A percentile compares a stretch with the other conserved stretches of the same genome.
Conservation (phyloP, 2,797 vertebrate genomes). For the Syngnathus acus region DNA sequence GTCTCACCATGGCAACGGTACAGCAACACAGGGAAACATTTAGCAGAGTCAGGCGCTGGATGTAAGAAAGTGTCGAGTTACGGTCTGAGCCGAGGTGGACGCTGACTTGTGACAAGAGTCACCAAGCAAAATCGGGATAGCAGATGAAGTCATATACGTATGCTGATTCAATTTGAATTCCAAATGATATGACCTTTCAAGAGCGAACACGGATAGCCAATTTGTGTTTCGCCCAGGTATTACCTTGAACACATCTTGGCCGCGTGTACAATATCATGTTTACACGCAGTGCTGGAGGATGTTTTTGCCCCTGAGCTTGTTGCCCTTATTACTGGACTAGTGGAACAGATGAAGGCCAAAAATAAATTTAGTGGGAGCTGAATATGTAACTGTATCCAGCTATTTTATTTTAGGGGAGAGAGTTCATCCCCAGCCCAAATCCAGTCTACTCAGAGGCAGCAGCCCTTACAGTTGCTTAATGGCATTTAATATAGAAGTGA, state of each 20-base stretch:
- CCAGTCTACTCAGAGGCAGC: conserved; percentile 47
- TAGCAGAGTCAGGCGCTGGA: conserved; percentile 70
- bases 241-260: conserved; percentile 1
- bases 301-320: conserved; percentile 33
- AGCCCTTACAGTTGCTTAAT: conserved; percentile 46
- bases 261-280: conserved; percentile 14
- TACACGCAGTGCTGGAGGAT: conserved; percentile 27
- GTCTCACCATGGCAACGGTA: conserved; percentile 86
- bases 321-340: conserved; percentile 62
- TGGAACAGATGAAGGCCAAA: conserved; percentile 67
- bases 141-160: neutral
- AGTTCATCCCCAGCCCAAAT: conserved; percentile 67
- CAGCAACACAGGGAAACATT: conserved; percentile 88
- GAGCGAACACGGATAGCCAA: neutral
- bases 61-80: conserved; percentile 76
- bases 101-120: conserved; percentile 21
- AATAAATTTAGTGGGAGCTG: conserved; percentile 69
- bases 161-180: neutral
- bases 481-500: conserved; percentile 64
- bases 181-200: neutral
- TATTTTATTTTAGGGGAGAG: conserved; percentile 72
- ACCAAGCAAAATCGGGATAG: conserved; percentile 3
- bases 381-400: conserved; percentile 74
- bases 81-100: conserved; percentile 46
- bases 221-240: neutral